phyloP scores from a whole-genome alignment of 2,113 vertebrate species.

The Clarias magur region DNA sequence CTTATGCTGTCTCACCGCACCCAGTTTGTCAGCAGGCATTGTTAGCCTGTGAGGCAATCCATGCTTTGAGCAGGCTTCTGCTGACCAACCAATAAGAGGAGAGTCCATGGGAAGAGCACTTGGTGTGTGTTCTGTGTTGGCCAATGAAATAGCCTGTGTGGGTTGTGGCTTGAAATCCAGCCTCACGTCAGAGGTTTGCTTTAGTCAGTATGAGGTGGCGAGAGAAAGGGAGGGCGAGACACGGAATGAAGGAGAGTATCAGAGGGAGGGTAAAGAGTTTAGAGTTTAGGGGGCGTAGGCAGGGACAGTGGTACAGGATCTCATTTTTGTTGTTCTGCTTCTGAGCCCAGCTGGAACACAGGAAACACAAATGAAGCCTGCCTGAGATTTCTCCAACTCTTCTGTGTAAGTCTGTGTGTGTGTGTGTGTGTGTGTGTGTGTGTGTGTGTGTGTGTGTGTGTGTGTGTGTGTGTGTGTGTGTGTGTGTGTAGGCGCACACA shows the following conservation, averaged over 20 bases:
- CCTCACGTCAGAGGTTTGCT: slow-evolving; percentile 58
- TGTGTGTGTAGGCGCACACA: background rate
- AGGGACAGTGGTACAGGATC: slow-evolving; percentile 10
- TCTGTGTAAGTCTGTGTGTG: slow-evolving; percentile 62
- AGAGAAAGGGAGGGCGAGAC: slow-evolving; percentile 38
- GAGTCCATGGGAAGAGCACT: slow-evolving; percentile 55
- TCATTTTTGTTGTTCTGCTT: slow-evolving; percentile 37
- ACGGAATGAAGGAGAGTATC: slow-evolving; percentile 22
- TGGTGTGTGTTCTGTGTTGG: slow-evolving; percentile 16
- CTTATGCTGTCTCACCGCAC: slow-evolving; percentile 51
- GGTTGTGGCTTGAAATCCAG: slow-evolving; percentile 61
- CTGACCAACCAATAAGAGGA: slow-evolving; percentile 63
- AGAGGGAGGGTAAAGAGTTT: slow-evolving; percentile 20
- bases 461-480: slow-evolving; percentile 16
- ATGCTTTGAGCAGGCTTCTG: slow-evolving; percentile 53
- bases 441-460: slow-evolving; percentile 23
- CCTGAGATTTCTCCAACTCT: slow-evolving; percentile 37
- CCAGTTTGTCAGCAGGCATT: slow-evolving; percentile 62
- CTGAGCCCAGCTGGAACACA: slow-evolving; percentile 31
- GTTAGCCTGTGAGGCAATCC: slow-evolving; percentile 71
- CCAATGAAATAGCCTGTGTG: slow-evolving; percentile 37
- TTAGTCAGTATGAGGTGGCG: slow-evolving; percentile 43
- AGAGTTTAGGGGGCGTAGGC: slow-evolving; percentile 19
- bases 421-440: slow-evolving; percentile 18
- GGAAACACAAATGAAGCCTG: slow-evolving; percentile 52